Conservation (phyloP, 35 echinoderm and acorn worm genomes). For the Stichopus chloronotus region DNA sequence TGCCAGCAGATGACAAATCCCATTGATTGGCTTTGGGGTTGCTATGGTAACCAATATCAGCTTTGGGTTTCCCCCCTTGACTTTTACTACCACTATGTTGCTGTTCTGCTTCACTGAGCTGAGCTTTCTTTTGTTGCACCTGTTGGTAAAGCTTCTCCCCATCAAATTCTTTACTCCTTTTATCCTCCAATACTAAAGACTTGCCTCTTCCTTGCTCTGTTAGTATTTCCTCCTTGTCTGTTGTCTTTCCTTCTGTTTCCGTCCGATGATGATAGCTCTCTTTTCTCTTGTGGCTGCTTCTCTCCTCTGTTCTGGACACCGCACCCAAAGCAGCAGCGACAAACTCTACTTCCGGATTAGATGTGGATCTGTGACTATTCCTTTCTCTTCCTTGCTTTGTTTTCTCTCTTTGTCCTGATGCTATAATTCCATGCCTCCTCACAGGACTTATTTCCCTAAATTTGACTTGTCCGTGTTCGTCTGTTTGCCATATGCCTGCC, state of each 20-base stretch:
- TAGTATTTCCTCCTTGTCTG: background rate
- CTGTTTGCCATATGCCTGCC: background rate
- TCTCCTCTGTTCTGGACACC: background rate
- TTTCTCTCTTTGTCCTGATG: background rate
- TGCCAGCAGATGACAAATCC: background rate
- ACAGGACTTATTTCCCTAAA: constrained; percentile 34
- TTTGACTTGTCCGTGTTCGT: background rate
- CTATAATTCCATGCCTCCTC: background rate
- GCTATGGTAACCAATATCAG: constrained; percentile 31
- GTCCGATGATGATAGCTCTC: too few relatives aligned
- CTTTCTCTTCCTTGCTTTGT: background rate
- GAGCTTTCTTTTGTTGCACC: constrained; percentile 2
- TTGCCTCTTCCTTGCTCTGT: background rate
- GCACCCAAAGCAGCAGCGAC: background rate
- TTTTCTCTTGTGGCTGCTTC: background rate
- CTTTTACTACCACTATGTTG: background rate
- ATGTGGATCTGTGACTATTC: constrained; percentile 3
- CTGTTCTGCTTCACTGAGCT: constrained; percentile 3
- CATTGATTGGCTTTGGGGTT: background rate
- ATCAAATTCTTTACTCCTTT: background rate
- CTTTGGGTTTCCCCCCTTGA: constrained; percentile 36
- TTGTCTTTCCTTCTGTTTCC: too few relatives aligned
- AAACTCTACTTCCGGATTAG: constrained; percentile 21
- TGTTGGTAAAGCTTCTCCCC: constrained; percentile 29
- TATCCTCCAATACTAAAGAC: background rate